Evolutionary conservation across 2,888 invertebrate species (phyloP), one percentile per base, ranked within the genome.

Genomic region (Drosophila borealis): DNA sequence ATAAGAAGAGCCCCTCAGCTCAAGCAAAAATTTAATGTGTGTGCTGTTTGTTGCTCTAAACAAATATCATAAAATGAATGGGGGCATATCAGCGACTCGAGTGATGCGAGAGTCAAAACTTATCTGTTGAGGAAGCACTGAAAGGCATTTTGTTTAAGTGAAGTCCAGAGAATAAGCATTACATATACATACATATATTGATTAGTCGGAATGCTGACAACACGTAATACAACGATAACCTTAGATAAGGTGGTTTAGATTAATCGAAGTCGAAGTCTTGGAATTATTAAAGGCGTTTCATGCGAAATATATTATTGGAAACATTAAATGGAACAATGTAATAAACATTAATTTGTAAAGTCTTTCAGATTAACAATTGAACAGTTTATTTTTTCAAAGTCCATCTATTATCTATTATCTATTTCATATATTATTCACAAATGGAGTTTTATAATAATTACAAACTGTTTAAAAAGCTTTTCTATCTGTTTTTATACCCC

Each of bases 51-150:
- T 44, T 36, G 44, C 46, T 68, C 39, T 70, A 41, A 11, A 19
- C 57, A 78, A 73, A 64, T 51, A 78, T 49, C 54, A 59, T 65
- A 51, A 63, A 64, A 50, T 56, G 59, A 67, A 84, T 67, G 62
- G 45, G 80, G 45, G 34, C 46, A 13, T 81, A 50, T 57, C 64
- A 61, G 59, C 11, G 37, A 45, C 50, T 51, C n/a, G n/a, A n/a
- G n/a, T n/a, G n/a, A n/a, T 49, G 8, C 9, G 39, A 39, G 29
- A 21, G 50, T 2, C 1, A 36, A 2, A 39, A 48, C 59, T 74
- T 67, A 78, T 74, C 78, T n/a, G 39, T 78, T 53, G 21, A 68
- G 78, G 74, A 74, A 78, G 37, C 34, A 48, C 10, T 10, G 1
- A 9, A 9, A 2, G 14, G 2, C 9, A 49, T 36, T 42, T 17